Percentiles rank a stretch among this genome's conserved stretches.
phyloP scores from a whole-genome alignment of 2,113 vertebrate genomes.

The Larimichthys polyactis region DNA sequence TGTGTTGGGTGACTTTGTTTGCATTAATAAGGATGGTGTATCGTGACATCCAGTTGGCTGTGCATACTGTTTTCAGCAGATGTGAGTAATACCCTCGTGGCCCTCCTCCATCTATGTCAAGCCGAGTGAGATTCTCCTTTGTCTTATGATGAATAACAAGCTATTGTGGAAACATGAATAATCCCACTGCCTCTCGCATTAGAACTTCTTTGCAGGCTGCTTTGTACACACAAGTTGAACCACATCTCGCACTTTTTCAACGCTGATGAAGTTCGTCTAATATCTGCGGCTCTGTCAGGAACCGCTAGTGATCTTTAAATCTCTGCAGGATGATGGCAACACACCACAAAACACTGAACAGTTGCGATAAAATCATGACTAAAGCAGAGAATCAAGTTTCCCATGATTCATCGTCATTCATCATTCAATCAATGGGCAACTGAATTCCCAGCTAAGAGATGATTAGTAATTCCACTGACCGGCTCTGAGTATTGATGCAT shows the following conservation, averaged over 20 bases:
- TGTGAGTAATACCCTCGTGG: constrained; percentile 80
- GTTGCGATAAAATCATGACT: constrained; percentile 21
- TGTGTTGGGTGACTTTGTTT: constrained; percentile 74
- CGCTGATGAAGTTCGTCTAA: constrained; percentile 56
- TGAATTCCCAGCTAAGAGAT: constrained; percentile 62
- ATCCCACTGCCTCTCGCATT: constrained; percentile 60
- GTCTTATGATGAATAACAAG: constrained; percentile 83
- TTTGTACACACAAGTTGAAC: constrained; percentile 53
- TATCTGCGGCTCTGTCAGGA: constrained; percentile 37
- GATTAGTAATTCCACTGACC: constrained; percentile 71
- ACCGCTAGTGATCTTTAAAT: constrained; percentile 7
- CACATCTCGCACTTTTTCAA: constrained; percentile 32
- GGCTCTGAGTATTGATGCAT: constrained; percentile 75
- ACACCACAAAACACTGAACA: constrained; percentile 13
- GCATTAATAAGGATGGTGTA: constrained; percentile 79
- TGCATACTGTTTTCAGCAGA: constrained; percentile 77
- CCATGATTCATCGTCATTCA: constrained; percentile 40
- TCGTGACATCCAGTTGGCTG: constrained; percentile 77
- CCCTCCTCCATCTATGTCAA: constrained; percentile 82
- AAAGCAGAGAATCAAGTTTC: constrained; percentile 41
- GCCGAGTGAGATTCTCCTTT: constrained; percentile 77
- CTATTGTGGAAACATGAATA: constrained; percentile 79
- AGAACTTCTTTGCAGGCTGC: constrained; percentile 59
- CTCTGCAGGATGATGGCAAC: constrained; percentile 2
- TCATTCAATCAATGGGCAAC: constrained; percentile 24